These are phyloP conservation scores for Mellilla xanthometata DNA, from an alignment of 2,888 invertebrate species.

Conservation along the genomic window DNA sequence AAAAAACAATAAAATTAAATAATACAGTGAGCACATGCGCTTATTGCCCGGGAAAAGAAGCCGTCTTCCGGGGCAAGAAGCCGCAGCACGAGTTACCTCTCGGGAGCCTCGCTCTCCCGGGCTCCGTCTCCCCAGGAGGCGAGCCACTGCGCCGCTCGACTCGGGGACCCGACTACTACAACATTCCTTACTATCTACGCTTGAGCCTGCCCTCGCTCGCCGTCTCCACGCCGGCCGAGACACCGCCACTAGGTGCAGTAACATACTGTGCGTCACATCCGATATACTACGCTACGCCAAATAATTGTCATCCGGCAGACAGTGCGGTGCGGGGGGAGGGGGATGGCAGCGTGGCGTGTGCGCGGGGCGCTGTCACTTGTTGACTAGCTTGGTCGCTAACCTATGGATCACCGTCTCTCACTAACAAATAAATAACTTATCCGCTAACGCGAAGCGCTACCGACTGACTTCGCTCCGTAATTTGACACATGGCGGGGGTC, in stretches of 20 bases:
- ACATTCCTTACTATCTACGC: slow-evolving; percentile 44
- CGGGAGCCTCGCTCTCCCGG: slow-evolving; percentile 31
- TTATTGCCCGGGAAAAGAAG: slow-evolving; percentile 80
- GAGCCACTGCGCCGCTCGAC: too few relatives aligned
- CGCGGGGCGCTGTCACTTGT: slow-evolving; percentile 55
- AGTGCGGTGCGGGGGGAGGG: too few relatives aligned
- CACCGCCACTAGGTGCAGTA: slow-evolving; percentile 56
- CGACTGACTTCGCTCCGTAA: slow-evolving; percentile 51
- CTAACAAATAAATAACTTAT: slow-evolving; percentile 80
- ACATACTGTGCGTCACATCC: slow-evolving; percentile 69
- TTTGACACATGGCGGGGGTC: slow-evolving; percentile 58
- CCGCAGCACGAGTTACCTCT: slow-evolving; percentile 46
- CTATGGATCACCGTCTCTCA: slow-evolving; percentile 69
- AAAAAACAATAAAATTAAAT: slow-evolving; percentile 76
- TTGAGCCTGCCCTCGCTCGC: slow-evolving; percentile 46
- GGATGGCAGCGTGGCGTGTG: slow-evolving; percentile 69
- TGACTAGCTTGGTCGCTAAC: slow-evolving; percentile 79
- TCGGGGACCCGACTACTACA: slow-evolving; percentile 28
- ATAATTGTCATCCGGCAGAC: slow-evolving; percentile 52
- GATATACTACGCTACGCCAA: slow-evolving; percentile 39
- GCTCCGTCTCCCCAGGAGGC: too few relatives aligned
- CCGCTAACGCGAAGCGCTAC: slow-evolving; percentile 56
- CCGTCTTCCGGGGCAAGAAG: slow-evolving; percentile 81
- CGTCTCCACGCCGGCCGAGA: slow-evolving; percentile 21
- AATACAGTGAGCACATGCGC: slow-evolving; percentile 73